A percentile compares a stretch with the other conserved stretches of the same genome.
Evolutionary conservation across 2,888 invertebrate species (phyloP).

Genomic region (Timema podura): DNA sequence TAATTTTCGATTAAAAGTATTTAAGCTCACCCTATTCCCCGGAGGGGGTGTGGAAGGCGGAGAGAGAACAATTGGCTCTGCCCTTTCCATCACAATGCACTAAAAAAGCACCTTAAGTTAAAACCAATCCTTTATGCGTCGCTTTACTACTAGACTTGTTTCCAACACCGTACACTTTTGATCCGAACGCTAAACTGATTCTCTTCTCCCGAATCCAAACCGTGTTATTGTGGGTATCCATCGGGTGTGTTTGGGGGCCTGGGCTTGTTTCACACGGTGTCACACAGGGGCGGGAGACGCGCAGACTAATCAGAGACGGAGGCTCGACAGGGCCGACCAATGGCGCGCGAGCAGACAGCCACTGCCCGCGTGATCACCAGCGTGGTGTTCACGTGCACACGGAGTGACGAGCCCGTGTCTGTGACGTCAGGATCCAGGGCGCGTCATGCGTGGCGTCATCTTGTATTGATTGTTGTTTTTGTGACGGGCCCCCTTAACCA

Average conservation of each 20-base stretch:
- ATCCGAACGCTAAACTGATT: conserved; percentile 24
- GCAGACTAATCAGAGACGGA: conserved; percentile 58
- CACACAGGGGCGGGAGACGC: conserved; percentile 39
- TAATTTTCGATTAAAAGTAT: too few relatives aligned
- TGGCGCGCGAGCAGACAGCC: conserved; percentile 61
- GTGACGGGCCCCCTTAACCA: neutral
- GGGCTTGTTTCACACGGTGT: conserved; percentile 23
- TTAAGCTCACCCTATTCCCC: conserved; percentile 17
- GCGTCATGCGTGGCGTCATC: conserved; percentile 23
- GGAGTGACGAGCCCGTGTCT: conserved; percentile 68
- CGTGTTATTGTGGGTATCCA: conserved; percentile 41
- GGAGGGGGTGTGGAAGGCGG: conserved; percentile 30
- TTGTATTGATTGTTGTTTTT: conserved; percentile 17
- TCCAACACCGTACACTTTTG: conserved; percentile 12
- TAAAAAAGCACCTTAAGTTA: neutral
- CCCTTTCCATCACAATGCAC: conserved; percentile 12
- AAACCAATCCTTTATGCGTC: neutral
- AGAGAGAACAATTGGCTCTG: conserved; percentile 24
- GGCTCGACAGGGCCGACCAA: conserved; percentile 69
- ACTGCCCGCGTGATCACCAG: conserved; percentile 68
- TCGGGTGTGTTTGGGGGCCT: conserved; percentile 44
- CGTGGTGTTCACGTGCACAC: conserved; percentile 82
- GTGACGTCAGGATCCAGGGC: conserved; percentile 54
- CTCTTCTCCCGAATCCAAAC: conserved; percentile 28
- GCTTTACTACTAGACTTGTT: neutral